Evolutionary conservation across 2,888 invertebrate genomes (phyloP).

Genomic region (Caenorhabditis sp.): DNA sequence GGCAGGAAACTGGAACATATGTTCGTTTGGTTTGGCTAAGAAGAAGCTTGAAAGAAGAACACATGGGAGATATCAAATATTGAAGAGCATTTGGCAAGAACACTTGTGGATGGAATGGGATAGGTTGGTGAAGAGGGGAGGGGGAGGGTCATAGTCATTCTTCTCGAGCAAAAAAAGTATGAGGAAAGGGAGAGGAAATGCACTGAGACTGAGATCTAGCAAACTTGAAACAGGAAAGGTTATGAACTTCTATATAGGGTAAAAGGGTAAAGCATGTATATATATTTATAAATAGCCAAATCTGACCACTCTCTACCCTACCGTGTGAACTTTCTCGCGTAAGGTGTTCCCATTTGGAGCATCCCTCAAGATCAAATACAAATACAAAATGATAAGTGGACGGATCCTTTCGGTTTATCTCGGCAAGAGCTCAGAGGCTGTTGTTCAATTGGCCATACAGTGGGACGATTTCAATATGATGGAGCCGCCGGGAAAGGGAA

Average conservation of each 20-base stretch:
- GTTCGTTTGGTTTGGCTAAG: too few species aligned
- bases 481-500: background rate
- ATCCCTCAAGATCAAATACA: slow-evolving; percentile 13
- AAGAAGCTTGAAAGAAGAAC: background rate
- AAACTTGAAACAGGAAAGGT: too few species aligned
- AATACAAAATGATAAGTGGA: slow-evolving; percentile 48
- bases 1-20: slow-evolving; percentile 39
- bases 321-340: slow-evolving; percentile 46
- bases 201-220: too few species aligned
- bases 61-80: slow-evolving; percentile 7
- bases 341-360: background rate
- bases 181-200: too few species aligned
- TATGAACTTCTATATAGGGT: too few species aligned
- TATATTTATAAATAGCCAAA: too few species aligned
- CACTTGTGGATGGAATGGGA: background rate
- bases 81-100: background rate
- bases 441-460: slow-evolving; percentile 43
- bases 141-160: too few species aligned
- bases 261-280: too few species aligned
- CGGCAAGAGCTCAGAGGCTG: slow-evolving; percentile 41
- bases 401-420: background rate
- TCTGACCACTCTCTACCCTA: too few species aligned
- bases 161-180: background rate
- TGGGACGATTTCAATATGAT: slow-evolving; percentile 1
- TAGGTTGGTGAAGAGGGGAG: background rate